A percentile compares a stretch with the other conserved stretches of the same genome.
phyloP scores from a whole-genome alignment of 2,888 invertebrate genomes.

The Dryococelus australis region DNA sequence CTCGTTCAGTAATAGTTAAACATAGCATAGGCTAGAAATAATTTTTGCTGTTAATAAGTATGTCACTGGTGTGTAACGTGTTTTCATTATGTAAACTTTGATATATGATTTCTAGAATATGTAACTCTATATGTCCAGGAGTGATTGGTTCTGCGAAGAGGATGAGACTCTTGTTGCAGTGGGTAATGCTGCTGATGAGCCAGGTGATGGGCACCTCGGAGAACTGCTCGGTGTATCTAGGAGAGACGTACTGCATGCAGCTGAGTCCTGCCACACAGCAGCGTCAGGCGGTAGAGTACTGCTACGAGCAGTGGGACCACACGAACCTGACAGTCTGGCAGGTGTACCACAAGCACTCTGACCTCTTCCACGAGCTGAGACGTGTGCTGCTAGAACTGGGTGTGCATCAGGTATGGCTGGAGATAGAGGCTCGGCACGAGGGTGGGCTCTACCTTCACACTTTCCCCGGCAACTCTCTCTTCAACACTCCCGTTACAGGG shows the following conservation, averaged over 20 bases:
- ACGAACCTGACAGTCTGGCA: slow-evolving; percentile 4
- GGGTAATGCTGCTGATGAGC: neutral
- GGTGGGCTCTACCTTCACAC: neutral
- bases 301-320: neutral
- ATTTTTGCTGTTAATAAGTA: no score
- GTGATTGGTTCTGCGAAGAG: neutral
- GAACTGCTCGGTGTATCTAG: neutral
- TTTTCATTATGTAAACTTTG: no score
- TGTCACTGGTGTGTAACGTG: no score
- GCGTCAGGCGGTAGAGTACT: neutral
- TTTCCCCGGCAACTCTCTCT: neutral
- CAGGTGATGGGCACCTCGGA: neutral
- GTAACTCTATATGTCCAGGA: neutral
- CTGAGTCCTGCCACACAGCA: neutral
- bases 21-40: no score
- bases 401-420: neutral
- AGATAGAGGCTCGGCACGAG: neutral
- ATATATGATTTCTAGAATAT: no score
- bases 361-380: slow-evolving; percentile 1
- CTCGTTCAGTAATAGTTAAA: no score
- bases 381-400: neutral
- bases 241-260: neutral
- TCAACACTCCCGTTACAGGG: neutral
- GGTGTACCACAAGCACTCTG: neutral
- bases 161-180: neutral